Evolutionary conservation across 2,113 vertebrate genomes (phyloP), one percentile per base, ranked within the genome.

Genomic region (Sclerurus mexicanus): DNA sequence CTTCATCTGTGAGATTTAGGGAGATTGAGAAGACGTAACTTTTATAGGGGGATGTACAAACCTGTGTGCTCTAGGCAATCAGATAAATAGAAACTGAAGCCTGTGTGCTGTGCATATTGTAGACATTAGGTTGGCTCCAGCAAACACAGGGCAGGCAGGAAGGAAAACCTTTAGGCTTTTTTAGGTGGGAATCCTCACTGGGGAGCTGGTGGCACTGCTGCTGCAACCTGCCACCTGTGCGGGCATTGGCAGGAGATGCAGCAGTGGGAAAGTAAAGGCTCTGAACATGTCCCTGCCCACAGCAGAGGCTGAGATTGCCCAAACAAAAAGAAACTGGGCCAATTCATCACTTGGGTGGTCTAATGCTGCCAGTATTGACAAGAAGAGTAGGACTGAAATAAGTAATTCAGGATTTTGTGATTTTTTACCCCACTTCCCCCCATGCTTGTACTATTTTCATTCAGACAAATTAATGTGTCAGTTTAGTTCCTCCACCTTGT

Each of bases 1-100:
- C 63, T 33, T 49, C 8, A 0, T 44, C 35, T 2, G 1, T 22
- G 22, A 35, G 37, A 39, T 2, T 21, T 21, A 6, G 0, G 3
- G 50, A 66, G 24, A 66, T 5, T 4, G 50, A 68, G 40, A 30
- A 62, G 22, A 25, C 5, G 2, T 3, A 22, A 28, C 24, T 35
- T 63, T 44, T 39, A 46, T 2, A 25, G 33, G 23, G 6, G 1
- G 1, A n/a, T 60, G 10, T 30, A 63, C 50, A 84, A 58, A 42
- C 7, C 31, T 19, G 15, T 5, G 10, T 4, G 2, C 31, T 14
- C 11, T 3, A 25, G 37, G 37, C 31, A 72, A 28, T 37, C 40
- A 46, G 52, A 59, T 14, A 59, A 59, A 67, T 1, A 78, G 35
- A 63, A 85, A 52, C 18, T 64, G 39, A 42, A 50, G 6, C 9